phyloP scores from a whole-genome alignment of 2,797 vertebrate species.

The Muscicapa striata region DNA sequence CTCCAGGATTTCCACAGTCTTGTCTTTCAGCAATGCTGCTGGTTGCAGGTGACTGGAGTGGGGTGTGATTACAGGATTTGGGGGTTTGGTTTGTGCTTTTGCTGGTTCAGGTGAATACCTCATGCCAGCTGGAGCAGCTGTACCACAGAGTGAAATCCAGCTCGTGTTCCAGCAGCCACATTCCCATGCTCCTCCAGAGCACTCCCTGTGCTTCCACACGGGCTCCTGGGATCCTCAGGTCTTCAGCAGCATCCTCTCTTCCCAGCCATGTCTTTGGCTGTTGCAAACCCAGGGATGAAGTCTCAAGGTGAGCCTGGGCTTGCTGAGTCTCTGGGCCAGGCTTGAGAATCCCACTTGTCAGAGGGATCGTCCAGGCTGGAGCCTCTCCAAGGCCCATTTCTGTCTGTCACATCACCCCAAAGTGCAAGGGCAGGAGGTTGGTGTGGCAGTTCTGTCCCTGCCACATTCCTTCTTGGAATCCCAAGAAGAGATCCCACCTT shows the following conservation, averaged over 20 bases:
- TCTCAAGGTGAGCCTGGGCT: neutral
- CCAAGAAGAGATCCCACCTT: neutral
- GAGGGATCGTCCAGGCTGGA: neutral
- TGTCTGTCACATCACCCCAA: neutral
- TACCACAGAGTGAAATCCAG: neutral
- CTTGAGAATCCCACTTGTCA: neutral
- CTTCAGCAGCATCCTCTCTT: neutral
- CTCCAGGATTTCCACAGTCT: neutral
- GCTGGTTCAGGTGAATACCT: neutral
- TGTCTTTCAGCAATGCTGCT: rapidly evolving
- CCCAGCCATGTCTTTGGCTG: rapidly evolving
- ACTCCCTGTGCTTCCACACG: neutral
- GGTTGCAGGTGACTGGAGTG: neutral
- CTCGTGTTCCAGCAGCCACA: rapidly evolving
- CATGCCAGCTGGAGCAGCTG: neutral
- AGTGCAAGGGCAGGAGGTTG: neutral
- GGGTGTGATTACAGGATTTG: neutral
- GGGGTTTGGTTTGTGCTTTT: neutral
- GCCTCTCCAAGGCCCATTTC: neutral
- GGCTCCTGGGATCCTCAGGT: neutral
- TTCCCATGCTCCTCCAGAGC: neutral
- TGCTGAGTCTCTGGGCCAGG: neutral
- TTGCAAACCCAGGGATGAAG: neutral
- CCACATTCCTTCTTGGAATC: neutral
- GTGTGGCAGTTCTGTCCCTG: neutral